Evolutionary conservation across 2,888 invertebrate species (phyloP), one percentile per base, ranked within the genome.

Genomic region (Acanthosepion lycidas): DNA sequence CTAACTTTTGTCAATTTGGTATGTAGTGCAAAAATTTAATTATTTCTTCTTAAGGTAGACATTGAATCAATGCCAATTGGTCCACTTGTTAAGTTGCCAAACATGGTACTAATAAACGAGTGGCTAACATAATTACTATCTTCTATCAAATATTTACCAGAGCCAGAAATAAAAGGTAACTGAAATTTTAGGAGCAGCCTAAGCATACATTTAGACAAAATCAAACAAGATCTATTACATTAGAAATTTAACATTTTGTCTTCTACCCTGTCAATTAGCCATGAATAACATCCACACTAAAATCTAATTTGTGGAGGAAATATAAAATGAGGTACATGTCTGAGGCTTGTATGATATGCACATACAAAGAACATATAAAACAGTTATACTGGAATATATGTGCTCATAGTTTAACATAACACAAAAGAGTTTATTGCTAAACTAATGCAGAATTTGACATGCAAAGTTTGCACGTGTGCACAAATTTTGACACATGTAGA

Each of bases 1-100:
- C n/a, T 78, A 78, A 78, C n/a, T 78, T n/a, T n/a, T n/a, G n/a
- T 78, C 78, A n/a, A 78, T 78, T n/a, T 78, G 78, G 78, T 78
- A 78, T n/a, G 78, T 9, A 78, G 78, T 78, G 78, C 78, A 78
- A 78, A 78, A 78, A 78, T 78, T 78, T 78, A 78, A 78, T 78
- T 78, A 78, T 78, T 15, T 78, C n/a, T n/a, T 78, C n/a, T n/a
- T 20, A 59, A 23, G 59, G 23, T 78, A 33, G n/a, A 78, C 78
- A n/a, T n/a, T 78, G 78, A 78, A n/a, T 78, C 78, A 78, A 78
- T 78, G 78, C n/a, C n/a, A 78, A 78, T 78, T n/a, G 78, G 78
- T n/a, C 78, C 78, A 78, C 78, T 78, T 78, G 78, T n/a, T 78
- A 33, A 78, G 15, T 78, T n/a, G 78, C n/a, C n/a, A 78, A 78